Percentiles rank a stretch among this genome's conserved stretches.
Evolutionary conservation across 2,797 vertebrate genomes (phyloP).

Genomic region (Spinus olivaceus): DNA sequence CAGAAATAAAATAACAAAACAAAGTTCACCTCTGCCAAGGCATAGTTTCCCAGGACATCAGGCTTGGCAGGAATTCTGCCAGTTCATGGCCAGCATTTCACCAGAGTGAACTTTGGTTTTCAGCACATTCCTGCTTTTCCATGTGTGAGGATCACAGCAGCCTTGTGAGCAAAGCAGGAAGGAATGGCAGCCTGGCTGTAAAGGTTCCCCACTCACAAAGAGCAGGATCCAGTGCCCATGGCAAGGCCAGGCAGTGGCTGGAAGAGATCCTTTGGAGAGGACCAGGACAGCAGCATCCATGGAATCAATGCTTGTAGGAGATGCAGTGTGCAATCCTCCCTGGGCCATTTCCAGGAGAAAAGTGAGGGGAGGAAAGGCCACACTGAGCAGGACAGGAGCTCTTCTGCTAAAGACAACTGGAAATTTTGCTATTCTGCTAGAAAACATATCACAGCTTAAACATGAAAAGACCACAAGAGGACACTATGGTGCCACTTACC

Average conservation of each 20-base stretch:
- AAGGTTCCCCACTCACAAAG: background rate
- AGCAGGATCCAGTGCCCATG: background rate
- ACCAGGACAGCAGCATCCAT: background rate
- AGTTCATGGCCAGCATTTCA: background rate
- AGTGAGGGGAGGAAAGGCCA: background rate
- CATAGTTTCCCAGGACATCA: background rate
- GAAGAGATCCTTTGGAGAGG: background rate
- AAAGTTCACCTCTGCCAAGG: background rate
- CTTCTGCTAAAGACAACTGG: background rate
- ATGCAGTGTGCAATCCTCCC: background rate
- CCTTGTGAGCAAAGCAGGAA: background rate
- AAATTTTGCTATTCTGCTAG: background rate
- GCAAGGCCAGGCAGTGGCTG: background rate
- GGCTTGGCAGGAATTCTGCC: background rate
- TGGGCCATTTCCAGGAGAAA: background rate
- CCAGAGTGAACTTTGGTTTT: background rate
- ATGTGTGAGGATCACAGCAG: background rate
- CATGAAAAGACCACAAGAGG: slow-evolving; percentile 53
- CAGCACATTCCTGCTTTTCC: slow-evolving; percentile 15
- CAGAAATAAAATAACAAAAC: background rate
- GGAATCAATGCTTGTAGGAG: background rate
- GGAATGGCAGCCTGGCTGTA: background rate
- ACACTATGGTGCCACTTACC: slow-evolving; percentile 5
- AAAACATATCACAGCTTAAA: background rate
- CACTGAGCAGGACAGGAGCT: background rate